phyloP scores from a whole-genome alignment of 2,113 vertebrate species.

The Takifugu flavidus region DNA sequence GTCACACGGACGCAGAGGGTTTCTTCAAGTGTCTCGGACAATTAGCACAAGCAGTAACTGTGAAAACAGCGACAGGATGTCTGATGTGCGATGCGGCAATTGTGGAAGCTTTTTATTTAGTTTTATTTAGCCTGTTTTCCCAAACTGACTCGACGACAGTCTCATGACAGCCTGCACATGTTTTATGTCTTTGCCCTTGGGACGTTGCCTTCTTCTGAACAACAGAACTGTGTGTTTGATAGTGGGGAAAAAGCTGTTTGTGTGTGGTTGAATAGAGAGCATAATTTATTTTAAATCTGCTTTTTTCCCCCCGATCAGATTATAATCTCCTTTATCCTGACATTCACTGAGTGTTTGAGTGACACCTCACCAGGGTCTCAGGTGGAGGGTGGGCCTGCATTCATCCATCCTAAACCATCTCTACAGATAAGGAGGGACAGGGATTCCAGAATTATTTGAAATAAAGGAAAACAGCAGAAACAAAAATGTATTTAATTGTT shows the following conservation, averaged over 20 bases:
- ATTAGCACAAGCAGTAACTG: slow-evolving; percentile 31
- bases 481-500: too few species aligned
- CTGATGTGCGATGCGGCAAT: slow-evolving; percentile 3
- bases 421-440: neutral
- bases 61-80: slow-evolving; percentile 4
- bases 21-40: slow-evolving; percentile 24
- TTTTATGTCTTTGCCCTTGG: slow-evolving; percentile 26
- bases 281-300: slow-evolving; percentile 27
- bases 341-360: slow-evolving; percentile 51
- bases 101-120: slow-evolving; percentile 27
- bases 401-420: slow-evolving; percentile 25
- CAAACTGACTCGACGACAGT: slow-evolving; percentile 42
- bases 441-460: neutral
- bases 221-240: slow-evolving; percentile 22
- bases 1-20: slow-evolving; percentile 39
- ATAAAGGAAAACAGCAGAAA: neutral
- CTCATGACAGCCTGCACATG: slow-evolving; percentile 39
- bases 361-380: slow-evolving; percentile 50
- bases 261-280: neutral
- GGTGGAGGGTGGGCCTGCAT: neutral
- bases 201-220: neutral
- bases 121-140: slow-evolving; percentile 37
- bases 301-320: slow-evolving; percentile 51
- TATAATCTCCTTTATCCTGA: slow-evolving; percentile 56
- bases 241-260: neutral